A percentile compares a stretch with the other conserved stretches of the same genome.
Evolutionary conservation across 2,888 invertebrate species (phyloP).

Genomic region (Drosophila anomalata): DNA sequence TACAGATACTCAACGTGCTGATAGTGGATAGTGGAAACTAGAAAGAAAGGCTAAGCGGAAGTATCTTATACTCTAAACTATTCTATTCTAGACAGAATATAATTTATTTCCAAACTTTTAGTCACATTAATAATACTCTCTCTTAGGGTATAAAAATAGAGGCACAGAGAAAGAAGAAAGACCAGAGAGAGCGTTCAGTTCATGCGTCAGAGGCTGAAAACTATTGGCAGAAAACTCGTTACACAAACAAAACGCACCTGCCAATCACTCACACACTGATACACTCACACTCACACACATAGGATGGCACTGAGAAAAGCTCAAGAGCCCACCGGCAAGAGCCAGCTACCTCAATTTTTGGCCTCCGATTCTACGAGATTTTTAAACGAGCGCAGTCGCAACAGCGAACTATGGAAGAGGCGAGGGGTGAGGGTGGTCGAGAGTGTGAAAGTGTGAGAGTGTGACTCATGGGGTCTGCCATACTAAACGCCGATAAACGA

Average conservation of each 20-base stretch:
- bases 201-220: conserved; percentile 68
- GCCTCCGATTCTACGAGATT: conserved; percentile 20
- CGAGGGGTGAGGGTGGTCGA: background rate
- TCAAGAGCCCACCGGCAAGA: conserved; percentile 25
- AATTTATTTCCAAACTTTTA: background rate
- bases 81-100: background rate
- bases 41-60: conserved; percentile 40
- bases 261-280: conserved; percentile 53
- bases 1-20: conserved; percentile 20
- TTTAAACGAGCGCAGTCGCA: conserved; percentile 36
- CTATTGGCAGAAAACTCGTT: conserved; percentile 59
- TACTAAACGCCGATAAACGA: conserved; percentile 33
- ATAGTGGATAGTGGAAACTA: background rate
- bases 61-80: background rate
- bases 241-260: conserved; percentile 73
- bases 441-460: conserved; percentile 10
- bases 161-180: conserved; percentile 47
- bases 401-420: conserved; percentile 2
- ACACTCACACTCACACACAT: conserved; percentile 37
- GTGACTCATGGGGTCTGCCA: conserved; percentile 41
- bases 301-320: conserved; percentile 5
- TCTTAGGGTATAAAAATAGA: conserved; percentile 1
- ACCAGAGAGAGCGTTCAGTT: conserved; percentile 41
- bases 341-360: conserved; percentile 11
- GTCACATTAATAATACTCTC: background rate